Evolutionary conservation across 2,888 invertebrate species (phyloP).

Genomic region (Mythimna lalbum): DNA sequence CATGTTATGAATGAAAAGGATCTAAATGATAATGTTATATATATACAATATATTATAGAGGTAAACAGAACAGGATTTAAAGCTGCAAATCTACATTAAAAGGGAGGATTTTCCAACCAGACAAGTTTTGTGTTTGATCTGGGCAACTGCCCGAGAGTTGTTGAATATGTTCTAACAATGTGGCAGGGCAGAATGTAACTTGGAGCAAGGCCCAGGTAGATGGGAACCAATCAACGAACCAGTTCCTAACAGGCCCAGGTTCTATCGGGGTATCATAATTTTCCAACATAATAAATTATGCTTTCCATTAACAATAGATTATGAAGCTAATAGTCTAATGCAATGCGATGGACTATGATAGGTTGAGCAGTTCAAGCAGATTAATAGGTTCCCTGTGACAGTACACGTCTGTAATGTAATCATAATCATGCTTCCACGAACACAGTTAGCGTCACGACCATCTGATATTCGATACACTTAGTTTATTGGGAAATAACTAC

Average conservation of each 20-base stretch:
- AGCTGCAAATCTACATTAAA: too few relatives aligned
- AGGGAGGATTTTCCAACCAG: too few relatives aligned
- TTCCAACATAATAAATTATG: neutral
- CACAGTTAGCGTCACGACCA: conserved; percentile 53
- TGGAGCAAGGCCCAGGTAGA: neutral
- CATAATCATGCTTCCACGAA: conserved; percentile 42
- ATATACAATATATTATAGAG: too few relatives aligned
- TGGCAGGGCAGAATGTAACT: neutral
- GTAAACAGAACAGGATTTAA: too few relatives aligned
- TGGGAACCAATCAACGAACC: neutral
- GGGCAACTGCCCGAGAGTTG: too few relatives aligned
- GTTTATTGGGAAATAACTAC: conserved; percentile 59
- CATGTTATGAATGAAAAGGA: neutral
- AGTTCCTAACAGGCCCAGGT: neutral
- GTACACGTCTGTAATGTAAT: conserved; percentile 19
- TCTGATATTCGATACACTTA: conserved; percentile 58
- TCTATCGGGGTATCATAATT: neutral
- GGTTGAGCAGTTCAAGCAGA: conserved; percentile 5
- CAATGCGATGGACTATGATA: neutral
- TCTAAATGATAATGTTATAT: neutral
- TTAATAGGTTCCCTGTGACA: conserved; percentile 21
- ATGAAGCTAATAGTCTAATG: conserved; percentile 3
- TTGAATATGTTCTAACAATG: too few relatives aligned
- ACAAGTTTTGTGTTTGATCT: too few relatives aligned
- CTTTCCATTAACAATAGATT: neutral